These are phyloP conservation scores for Mormyrops attenuatus DNA, from an alignment of 2,797 vertebrate genomes.

Conservation along the genomic window DNA sequence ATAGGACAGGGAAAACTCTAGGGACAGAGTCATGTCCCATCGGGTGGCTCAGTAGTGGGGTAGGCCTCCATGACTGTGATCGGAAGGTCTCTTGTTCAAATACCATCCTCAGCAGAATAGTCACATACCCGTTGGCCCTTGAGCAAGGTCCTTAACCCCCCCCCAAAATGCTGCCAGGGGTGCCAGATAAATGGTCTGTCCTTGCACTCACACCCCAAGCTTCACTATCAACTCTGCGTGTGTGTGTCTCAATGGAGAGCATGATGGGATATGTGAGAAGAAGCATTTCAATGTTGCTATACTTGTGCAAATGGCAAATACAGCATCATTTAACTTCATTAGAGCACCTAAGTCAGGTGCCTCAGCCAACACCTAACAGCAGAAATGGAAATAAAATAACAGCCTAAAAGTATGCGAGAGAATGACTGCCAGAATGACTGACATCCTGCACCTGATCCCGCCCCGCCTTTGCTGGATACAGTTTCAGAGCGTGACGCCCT, in stretches of 20 bases:
- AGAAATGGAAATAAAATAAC: constrained; percentile 13
- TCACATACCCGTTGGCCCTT: neutral
- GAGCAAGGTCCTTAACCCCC: neutral
- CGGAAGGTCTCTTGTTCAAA: neutral
- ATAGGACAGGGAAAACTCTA: neutral
- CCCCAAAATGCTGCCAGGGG: neutral
- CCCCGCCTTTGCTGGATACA: neutral
- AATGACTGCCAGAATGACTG: constrained; percentile 19
- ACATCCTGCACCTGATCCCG: neutral
- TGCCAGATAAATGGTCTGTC: neutral
- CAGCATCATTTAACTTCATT: neutral
- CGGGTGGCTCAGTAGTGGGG: neutral
- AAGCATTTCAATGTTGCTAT: neutral
- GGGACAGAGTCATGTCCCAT: neutral
- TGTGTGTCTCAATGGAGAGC: neutral
- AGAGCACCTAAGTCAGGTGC: neutral
- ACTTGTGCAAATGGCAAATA: neutral
- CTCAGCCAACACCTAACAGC: neutral
- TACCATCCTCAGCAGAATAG: neutral
- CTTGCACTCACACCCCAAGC: neutral
- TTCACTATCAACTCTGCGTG: neutral
- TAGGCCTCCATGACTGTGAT: neutral
- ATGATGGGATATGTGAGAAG: neutral
- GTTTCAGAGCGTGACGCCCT: neutral
- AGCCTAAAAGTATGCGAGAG: constrained; percentile 23